Evolutionary conservation across 2,888 invertebrate genomes (phyloP).

Genomic region (Portevinia maculata): DNA sequence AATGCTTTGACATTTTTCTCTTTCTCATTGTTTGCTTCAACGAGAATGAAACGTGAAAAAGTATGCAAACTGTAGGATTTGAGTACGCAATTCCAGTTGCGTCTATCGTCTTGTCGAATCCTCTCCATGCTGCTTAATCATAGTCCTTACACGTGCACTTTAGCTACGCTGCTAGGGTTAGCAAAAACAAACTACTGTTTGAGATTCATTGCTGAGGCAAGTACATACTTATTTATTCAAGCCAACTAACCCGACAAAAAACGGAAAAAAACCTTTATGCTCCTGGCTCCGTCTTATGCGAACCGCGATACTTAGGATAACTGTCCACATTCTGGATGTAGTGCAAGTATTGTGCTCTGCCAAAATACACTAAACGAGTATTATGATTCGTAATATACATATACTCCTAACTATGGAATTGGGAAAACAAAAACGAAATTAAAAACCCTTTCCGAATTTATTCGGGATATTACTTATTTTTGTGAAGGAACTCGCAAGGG

Average conservation of each 20-base stretch:
- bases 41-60: constrained; percentile 12
- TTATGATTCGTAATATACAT: too few relatives aligned
- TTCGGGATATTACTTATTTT: constrained; percentile 56
- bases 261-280: constrained; percentile 40
- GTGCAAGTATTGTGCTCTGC: constrained; percentile 34
- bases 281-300: constrained; percentile 14
- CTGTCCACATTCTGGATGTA: constrained; percentile 65
- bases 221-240: constrained; percentile 66
- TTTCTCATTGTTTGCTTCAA: constrained; percentile 19
- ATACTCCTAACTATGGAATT: too few relatives aligned
- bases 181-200: constrained; percentile 51
- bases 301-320: constrained; percentile 62
- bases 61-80: constrained; percentile 14
- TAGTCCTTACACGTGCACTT: too few relatives aligned
- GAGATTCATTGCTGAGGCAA: constrained; percentile 69
- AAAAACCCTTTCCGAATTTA: background rate
- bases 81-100: constrained; percentile 54
- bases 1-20: constrained; percentile 55
- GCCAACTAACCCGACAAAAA: constrained; percentile 63
- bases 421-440: constrained; percentile 16
- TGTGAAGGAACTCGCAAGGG: constrained; percentile 49
- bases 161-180: constrained; percentile 52
- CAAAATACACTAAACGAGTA: too few relatives aligned
- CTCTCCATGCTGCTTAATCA: constrained; percentile 31
- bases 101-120: constrained; percentile 15